Evolutionary conservation across 2,113 vertebrate species (phyloP).

Genomic region (Prietella phreatophila): DNA sequence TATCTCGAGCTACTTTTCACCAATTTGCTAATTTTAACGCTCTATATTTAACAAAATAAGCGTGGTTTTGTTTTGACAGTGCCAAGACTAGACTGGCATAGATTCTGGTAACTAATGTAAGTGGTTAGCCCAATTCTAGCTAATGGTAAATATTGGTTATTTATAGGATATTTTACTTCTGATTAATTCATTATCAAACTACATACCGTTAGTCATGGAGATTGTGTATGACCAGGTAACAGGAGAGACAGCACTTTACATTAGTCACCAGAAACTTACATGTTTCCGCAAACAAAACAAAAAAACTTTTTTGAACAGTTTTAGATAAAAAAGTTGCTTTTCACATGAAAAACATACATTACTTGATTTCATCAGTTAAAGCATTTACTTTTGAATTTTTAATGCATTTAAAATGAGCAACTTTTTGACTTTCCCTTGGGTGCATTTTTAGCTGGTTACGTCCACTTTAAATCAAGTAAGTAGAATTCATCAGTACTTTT

Average conservation of each 20-base stretch:
- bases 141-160: neutral
- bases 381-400: neutral
- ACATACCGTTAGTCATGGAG: neutral
- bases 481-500: neutral
- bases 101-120: neutral
- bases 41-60: neutral
- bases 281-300: neutral
- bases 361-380: neutral
- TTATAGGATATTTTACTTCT: neutral
- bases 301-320: neutral
- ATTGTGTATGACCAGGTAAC: neutral
- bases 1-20: neutral
- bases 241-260: neutral
- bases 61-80: neutral
- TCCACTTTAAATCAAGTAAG: neutral
- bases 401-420: neutral
- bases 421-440: neutral
- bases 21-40: neutral
- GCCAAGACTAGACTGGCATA: neutral
- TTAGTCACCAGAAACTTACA: neutral
- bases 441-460: neutral
- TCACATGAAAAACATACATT: neutral
- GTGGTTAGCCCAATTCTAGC: neutral
- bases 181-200: neutral
- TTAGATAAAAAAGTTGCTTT: neutral